A percentile compares a stretch with the other conserved stretches of the same genome.
These are phyloP conservation scores for Oscheius sp. DNA, from an alignment of 1,140 invertebrate species.

Conservation along the genomic window DNA sequence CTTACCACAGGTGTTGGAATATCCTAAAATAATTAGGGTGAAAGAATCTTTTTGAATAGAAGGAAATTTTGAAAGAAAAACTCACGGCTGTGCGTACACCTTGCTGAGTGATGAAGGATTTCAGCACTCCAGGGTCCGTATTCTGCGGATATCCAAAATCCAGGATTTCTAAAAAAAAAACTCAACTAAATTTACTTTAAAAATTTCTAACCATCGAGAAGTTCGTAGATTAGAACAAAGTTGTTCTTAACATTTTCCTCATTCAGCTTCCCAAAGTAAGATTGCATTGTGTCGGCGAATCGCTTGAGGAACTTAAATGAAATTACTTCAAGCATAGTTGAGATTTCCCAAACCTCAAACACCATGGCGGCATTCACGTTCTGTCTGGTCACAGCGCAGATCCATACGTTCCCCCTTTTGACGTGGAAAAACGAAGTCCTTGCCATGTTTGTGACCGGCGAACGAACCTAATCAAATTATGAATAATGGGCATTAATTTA, in stretches of 20 bases:
- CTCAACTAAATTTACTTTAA: neutral
- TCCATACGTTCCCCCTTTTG: constrained; percentile 95
- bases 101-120: constrained; percentile 98
- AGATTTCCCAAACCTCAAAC: no score
- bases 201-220: constrained; percentile 80
- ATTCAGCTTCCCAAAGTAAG: constrained; percentile 98
- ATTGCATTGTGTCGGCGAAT: constrained; percentile 98
- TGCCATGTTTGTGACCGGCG: constrained; percentile 97
- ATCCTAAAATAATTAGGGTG: constrained; percentile 18
- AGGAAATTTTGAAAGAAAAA: neutral
- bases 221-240: constrained; percentile 98
- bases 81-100: constrained; percentile 83
- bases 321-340: no score
- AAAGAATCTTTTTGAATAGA: neutral
- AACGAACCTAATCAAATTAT: constrained; percentile 71
- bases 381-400: constrained; percentile 97
- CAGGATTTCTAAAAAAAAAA: constrained; percentile 78
- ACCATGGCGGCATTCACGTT: constrained; percentile 99
- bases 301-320: constrained; percentile 79
- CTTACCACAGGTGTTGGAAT: constrained; percentile 27
- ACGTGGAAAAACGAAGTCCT: constrained; percentile 99
- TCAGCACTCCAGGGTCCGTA: constrained; percentile 96
- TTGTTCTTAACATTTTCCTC: constrained; percentile 99
- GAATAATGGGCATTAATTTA: neutral
- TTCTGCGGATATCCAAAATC: constrained; percentile 99